Base-by-base conservation (phyloP, 2,113 vertebrate species). In the Lepus americanus region DNA sequence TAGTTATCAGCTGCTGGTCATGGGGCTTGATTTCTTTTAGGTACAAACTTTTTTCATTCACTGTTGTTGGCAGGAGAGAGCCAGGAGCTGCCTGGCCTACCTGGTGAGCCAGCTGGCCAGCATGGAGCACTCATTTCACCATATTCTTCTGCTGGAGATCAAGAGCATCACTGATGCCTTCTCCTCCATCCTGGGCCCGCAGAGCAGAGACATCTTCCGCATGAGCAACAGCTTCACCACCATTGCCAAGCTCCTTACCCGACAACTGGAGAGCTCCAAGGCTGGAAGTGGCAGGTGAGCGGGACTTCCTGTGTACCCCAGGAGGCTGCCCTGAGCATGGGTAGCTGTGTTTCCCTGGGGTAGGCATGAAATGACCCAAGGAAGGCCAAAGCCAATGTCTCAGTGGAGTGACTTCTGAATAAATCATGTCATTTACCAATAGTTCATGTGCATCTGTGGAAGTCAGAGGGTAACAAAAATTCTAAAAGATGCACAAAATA, bases 151-250 rank as follows among this genome's bases (percentile, higher is more conserved):
- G 96, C 98, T 99, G 98, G 99, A 99, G 96, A 99, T 99, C 93
- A 98, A 98, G 96, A 98, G 97, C 31, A 99, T 99, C 95, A 99
- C 99, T 0, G 99, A 99, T 66, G 96, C 97, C 16, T 99, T 99
- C 98, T 97, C 98, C 0, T 96, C 98, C 95, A 97, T 99, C 73
- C 95, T 99, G 96, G 99, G 99, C 1, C 94, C 98, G 55, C 98
- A 99, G 53, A 98, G 99, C 90, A 99, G 99, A 97, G 99, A 99
- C 78, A 98, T 99, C 94, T 99, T 99, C 97, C 98, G 99, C 92
- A 99, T 99, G 98, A 99, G 99, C 97, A 99, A 99, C 98, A 99
- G 99, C n/a, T 99, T 99, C 98, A 98, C 97, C 0, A 98, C 99
- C 84, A 99, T 99, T 27, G 99, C 99, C 95, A 98, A 97, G 53